phyloP scores from a whole-genome alignment of 2,888 invertebrate species.

The Actias luna region DNA sequence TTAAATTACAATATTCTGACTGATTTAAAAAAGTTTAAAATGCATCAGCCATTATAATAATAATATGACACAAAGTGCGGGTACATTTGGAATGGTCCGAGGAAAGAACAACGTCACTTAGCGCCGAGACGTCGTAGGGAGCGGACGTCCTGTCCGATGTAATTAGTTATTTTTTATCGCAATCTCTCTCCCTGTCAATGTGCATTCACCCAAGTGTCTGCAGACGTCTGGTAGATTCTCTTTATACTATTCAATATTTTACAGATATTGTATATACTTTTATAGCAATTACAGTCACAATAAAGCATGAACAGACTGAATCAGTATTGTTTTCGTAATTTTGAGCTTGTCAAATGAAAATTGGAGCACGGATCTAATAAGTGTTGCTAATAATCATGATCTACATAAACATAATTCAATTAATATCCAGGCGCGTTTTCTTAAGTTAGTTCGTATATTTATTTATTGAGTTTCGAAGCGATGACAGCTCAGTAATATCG shows the following conservation, averaged over 20 bases:
- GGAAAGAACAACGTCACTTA: background rate
- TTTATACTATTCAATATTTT: too few species aligned
- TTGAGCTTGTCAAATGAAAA: background rate
- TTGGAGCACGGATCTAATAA: background rate
- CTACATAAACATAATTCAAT: conserved; percentile 4
- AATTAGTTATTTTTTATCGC: background rate
- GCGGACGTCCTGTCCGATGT: background rate
- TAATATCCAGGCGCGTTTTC: background rate
- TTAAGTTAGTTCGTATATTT: background rate
- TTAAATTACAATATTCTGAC: too few species aligned
- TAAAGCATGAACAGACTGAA: background rate
- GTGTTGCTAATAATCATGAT: background rate
- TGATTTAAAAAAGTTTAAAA: too few species aligned
- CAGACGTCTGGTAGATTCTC: too few species aligned
- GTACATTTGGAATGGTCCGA: background rate
- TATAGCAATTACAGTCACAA: too few species aligned
- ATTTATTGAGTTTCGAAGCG: too few species aligned
- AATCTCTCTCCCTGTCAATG: too few species aligned
- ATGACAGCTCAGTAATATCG: too few species aligned
- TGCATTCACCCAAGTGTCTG: too few species aligned
- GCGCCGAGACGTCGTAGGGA: background rate
- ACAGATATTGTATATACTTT: too few species aligned
- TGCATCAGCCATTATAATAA: too few species aligned
- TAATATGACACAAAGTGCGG: too few species aligned
- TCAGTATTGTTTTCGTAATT: background rate